Evolutionary conservation across 2,888 invertebrate species (phyloP), one percentile per base, ranked within the genome.

Genomic region (Oxytorus armatus): DNA sequence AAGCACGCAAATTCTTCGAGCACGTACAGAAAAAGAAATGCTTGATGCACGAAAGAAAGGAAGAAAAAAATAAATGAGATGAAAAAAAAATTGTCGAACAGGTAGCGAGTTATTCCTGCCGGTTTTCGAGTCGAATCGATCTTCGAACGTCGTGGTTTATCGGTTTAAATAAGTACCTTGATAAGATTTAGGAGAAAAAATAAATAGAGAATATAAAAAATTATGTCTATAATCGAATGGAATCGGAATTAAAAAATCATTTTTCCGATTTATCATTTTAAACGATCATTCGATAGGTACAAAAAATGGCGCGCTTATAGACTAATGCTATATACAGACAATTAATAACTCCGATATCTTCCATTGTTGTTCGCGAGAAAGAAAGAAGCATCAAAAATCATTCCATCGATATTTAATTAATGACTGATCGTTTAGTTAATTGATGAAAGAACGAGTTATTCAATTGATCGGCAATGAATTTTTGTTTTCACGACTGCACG

Each of bases 341-440:
- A 70, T 59, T 44, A 63, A 69, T 49, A 65, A 39, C 47, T 66
- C 66, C 76, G 44, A 77, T 76, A 80, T 77, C 80, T 77, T 80
- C 79, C 80, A 80, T 65, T 59, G 25, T 49, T 61, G 55, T 69
- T 65, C 39, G 73, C 76, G 14, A 18, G 33, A 39, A 36, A 25
- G 18, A 14, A 36, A 59, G 47, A 68, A 23, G 29, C 42, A 29
- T 23, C n/a, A n/a, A 49, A 39, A 18, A 42, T 65, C 47, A 73
- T 77, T 76, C 63, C 68, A 49, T 55, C 61, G 66, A 65, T 29
- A 36, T 23, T 55, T 18, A 36, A 75, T 65, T 49, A 21, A 61
- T n/a, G 21, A 42, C 44, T n/a, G 23, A 66, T 14, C 51, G 1
- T 33, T 25, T 16, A 21, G 42, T 68, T 53, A 8, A 42, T 11